Base-by-base conservation (phyloP, 1,140 invertebrate species). In the Aethina tumida region DNA sequence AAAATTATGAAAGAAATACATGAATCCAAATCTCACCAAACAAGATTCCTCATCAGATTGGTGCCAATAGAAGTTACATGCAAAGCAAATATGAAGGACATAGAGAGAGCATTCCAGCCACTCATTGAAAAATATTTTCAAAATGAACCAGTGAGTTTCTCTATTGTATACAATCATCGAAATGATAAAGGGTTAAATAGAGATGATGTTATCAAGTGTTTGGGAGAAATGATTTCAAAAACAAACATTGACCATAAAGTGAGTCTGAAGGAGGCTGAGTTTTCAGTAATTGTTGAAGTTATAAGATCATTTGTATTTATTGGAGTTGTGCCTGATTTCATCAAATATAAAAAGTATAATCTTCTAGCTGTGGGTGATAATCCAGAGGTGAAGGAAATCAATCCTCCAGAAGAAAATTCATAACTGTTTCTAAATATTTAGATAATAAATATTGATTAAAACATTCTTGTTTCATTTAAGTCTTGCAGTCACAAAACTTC, bases 61-160 rank as follows among this genome's bases (percentile, higher is more conserved):
- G 55, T 91, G 17, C 90, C 90, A 3, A 75, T 94, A 35, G 76
- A 84, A 68, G 59, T 72, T 1, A 81, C 81, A 5, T 94, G 87
- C 50, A 84, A 79, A 57, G 81, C 85, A 7, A 76, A 77, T 44
- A 58, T 82, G 29, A 70, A 75, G 21, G 79, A 87, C 33, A 85
- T 94, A 7, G 75, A 66, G 39, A 60, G 62, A 21, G 68, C 72
- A n/a, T 76, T 78, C 5, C 72, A 74, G 27, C 53, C 58, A 31
- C 55, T 91, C 9, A 74, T 89, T 47, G 75, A 83, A 36, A 77
- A 79, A 50, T 75, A 81, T 58, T 88, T 91, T 58, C 65, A 74
- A 5, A 68, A 77, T 35, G 73, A 79, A 35, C 65, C 75, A 12
- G 78, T 74, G 41, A 81, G 79, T 15, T 93, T 81, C 68, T 73